Evolutionary conservation across 1,140 invertebrate species (phyloP), one percentile per base, ranked within the genome.

Genomic region (Bombus confusus): DNA sequence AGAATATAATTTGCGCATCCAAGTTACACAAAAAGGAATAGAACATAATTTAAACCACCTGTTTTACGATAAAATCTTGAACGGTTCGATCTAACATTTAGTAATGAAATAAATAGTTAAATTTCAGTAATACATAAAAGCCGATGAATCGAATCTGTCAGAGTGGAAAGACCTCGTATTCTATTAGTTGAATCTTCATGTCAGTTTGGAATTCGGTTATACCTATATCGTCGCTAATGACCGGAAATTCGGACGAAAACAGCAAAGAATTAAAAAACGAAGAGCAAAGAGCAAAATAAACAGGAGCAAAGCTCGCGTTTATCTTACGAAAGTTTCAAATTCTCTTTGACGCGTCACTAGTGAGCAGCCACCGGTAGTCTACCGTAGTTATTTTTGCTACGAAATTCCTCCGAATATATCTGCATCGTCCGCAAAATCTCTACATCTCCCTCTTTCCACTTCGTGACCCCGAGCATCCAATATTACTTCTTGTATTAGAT

Each of bases 371-470:
- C 83, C 85, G 84, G 89, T 90, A 88, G 89, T 91, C 89, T 85
- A 92, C 88, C 89, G 77, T 34, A 89, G 94, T 94, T 94, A 95
- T 95, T 95, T 94, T 94, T 91, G 92, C 88, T 92, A 91, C 91
- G 84, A 94, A 95, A 94, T 94, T 95, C 94, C 93, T 93, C 92
- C 92, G 88, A 93, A 94, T 94, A 94, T 94, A 94, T 94, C 91
- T 93, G 90, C 91, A 91, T 91, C 91, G 91, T 91, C 91, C 92
- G 92, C 93, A 93, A 94, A 94, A 94, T 93, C 91, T 92, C 91
- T 90, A 92, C 90, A 80, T 89, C 91, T 88, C 88, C 90, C 86
- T 83, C 90, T 87, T 91, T 89, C 77, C 80, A 88, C 86, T 86
- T 88, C 89, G 85, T 86, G 84, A 87, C 75, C 82, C 64, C 73